These are phyloP conservation scores for Porites australiensis DNA, from an alignment of 64 coral and sea anemone species.

Conservation along the genomic window DNA sequence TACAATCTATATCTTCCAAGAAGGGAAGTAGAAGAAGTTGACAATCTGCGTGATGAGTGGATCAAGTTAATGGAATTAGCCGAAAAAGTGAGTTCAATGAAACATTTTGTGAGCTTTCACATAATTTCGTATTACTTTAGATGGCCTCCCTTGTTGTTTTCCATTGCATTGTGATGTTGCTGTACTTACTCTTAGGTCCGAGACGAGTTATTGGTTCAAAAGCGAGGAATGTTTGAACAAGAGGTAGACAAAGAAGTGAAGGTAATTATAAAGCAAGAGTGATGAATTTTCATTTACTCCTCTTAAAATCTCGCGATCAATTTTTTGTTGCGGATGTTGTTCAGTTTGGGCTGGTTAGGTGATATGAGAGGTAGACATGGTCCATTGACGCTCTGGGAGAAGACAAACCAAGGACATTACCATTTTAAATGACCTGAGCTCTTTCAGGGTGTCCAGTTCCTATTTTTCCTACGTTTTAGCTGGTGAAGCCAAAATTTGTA, in stretches of 20 bases:
- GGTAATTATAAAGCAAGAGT: slow-evolving; percentile 36
- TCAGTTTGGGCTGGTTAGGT: too few species aligned
- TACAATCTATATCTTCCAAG: slow-evolving; percentile 91
- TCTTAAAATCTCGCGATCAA: too few species aligned
- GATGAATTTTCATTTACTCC: not conserved
- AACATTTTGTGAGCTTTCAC: too few species aligned
- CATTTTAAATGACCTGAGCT: too few species aligned
- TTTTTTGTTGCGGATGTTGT: too few species aligned
- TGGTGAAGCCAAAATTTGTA: too few species aligned
- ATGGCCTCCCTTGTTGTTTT: not conserved
- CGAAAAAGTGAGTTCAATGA: slow-evolving; percentile 68
- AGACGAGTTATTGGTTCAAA: slow-evolving; percentile 88
- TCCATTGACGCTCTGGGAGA: too few species aligned
- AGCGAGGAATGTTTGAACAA: slow-evolving; percentile 99
- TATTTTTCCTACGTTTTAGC: too few species aligned
- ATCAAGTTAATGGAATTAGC: slow-evolving; percentile 87
- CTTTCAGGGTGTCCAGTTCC: too few species aligned
- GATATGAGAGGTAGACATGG: too few species aligned
- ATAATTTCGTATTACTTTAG: too few species aligned
- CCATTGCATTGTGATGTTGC: not conserved
- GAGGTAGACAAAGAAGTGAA: slow-evolving; percentile 98
- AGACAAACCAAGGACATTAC: too few species aligned
- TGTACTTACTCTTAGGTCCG: slow-evolving; percentile 67
- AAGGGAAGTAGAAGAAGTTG: slow-evolving; percentile 95
- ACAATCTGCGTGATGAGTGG: slow-evolving; percentile 95